Conservation (phyloP, 2,888 invertebrate genomes). For the Entomobrya proxima region DNA sequence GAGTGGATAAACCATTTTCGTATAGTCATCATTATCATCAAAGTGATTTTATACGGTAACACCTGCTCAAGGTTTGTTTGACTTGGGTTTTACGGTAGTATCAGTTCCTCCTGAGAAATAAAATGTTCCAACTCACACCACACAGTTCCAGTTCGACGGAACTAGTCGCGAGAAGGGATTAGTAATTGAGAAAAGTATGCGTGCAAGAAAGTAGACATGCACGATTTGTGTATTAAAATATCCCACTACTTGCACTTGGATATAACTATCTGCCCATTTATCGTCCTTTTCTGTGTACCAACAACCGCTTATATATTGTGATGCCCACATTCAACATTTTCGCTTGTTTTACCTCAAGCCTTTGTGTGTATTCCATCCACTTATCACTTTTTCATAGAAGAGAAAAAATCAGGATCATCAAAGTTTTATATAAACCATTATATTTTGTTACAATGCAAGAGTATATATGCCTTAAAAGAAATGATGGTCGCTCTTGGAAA, state of each 20-base stretch:
- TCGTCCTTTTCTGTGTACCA: background rate
- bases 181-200: constrained; percentile 43
- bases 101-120: constrained; percentile 23
- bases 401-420: constrained; percentile 41
- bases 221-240: background rate
- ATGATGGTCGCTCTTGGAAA: background rate
- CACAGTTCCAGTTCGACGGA: constrained; percentile 24
- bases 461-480: background rate
- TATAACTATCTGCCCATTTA: too few relatives aligned
- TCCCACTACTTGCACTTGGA: too few relatives aligned
- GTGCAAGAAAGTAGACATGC: constrained; percentile 21
- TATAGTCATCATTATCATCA: constrained; percentile 3
- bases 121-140: background rate
- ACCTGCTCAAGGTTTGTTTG: constrained; percentile 64
- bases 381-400: constrained; percentile 14
- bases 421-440: background rate
- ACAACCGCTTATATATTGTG: background rate
- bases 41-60: constrained; percentile 57
- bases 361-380: constrained; percentile 19
- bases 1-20: too few relatives aligned
- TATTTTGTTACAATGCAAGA: background rate
- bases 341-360: constrained; percentile 7
- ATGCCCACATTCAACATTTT: background rate
- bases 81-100: constrained; percentile 42
- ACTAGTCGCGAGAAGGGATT: constrained; percentile 36